Conservation (phyloP, 2,113 vertebrate genomes). For the Tursiops truncatus region DNA sequence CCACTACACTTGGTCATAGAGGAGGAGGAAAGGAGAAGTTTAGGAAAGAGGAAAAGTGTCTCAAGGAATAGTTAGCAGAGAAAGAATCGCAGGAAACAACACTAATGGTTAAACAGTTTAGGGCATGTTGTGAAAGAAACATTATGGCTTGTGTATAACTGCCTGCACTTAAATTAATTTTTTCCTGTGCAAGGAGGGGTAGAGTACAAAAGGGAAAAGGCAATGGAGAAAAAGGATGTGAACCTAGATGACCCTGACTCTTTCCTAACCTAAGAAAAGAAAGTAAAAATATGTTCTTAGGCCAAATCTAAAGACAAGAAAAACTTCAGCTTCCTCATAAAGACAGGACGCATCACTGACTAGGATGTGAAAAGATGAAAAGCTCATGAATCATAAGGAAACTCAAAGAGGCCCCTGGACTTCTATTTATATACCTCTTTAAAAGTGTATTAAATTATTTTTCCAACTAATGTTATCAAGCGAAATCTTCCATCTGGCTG, state of each 20-base stretch:
- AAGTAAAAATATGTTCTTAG: neutral
- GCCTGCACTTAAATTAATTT: neutral
- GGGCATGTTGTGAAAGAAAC: neutral
- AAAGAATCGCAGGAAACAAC: neutral
- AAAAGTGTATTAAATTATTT: conserved; percentile 7
- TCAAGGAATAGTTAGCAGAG: neutral
- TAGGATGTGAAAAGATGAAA: neutral
- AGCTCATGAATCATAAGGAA: neutral
- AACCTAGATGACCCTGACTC: neutral
- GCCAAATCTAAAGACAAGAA: neutral
- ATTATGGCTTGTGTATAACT: neutral
- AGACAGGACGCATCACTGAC: neutral
- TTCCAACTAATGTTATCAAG: conserved; percentile 18
- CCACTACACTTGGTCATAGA: neutral
- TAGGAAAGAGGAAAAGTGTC: neutral
- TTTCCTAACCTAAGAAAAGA: neutral
- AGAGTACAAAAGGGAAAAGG: neutral
- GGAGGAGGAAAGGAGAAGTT: neutral
- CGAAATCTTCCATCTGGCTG: conserved; percentile 54
- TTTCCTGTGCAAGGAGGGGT: neutral
- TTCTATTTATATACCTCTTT: conserved; percentile 31
- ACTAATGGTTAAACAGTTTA: neutral
- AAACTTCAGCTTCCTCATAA: neutral
- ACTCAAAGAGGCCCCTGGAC: neutral
- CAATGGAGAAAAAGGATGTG: neutral